Evolutionary conservation across 2,113 vertebrate species (phyloP), one percentile per base, ranked within the genome.

Genomic region (Melanotaenia duboulayi): DNA sequence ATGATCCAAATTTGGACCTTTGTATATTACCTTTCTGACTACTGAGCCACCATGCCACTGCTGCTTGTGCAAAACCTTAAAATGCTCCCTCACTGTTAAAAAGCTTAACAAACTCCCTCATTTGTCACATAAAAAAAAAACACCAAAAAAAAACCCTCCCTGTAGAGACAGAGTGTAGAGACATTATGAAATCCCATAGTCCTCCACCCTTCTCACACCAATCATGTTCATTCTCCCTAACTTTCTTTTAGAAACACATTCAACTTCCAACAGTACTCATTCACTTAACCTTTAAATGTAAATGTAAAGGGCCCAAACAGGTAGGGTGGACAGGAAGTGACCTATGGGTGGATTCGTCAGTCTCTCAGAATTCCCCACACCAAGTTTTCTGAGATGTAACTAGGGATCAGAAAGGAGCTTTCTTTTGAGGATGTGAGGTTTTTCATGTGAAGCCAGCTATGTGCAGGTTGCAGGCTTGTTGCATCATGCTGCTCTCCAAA

Each of bases 401-500:
- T 35, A 35, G 5, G 32, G 32, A 40, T 48, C 13, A 40, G 62
- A 22, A 32, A 37, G 52, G 32, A 35, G 51, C 1, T 37, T 37
- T 49, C 60, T 67, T 74, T 37, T 22, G 20, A 42, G 28, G 17
- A 73, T 74, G 48, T 23, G 40, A 24, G 64, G 17, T 23, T 81
- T 39, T 84, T 72, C 37, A n/a, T 52, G 28, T 48, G 56, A 85
- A 17, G 50, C 22, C 71, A 28, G 46, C 23, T 0, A 13, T 24
- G 17, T 65, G 55, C 65, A 65, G 73, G 87, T 91, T 91, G 83
- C 88, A 86, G 65, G 1, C 70, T 60, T 1, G 64, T 91, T 91
- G 88, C 90, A 90, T 91, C 90, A 91, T 83, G 63, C 73, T 69
- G 40, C 14, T 84, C 74, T 74, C 66, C 59, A 32, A 82, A 82